phyloP scores from a whole-genome alignment of 2,888 invertebrate species.

The Phania funesta region DNA sequence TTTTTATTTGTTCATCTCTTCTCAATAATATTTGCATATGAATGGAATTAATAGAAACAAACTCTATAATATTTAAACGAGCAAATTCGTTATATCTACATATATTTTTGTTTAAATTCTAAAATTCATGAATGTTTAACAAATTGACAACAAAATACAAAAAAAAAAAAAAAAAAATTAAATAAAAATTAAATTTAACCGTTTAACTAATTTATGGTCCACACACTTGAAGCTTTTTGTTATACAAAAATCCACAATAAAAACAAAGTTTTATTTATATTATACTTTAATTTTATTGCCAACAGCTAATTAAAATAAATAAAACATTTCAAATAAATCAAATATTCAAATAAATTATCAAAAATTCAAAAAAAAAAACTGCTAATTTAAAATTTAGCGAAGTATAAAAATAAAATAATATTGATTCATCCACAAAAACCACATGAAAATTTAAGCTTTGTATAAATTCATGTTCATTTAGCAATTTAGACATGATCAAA shows the following conservation, averaged over 20 bases:
- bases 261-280: conserved; percentile 38
- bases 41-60: conserved; percentile 37
- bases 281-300: conserved; percentile 50
- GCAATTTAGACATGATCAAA: conserved; percentile 57
- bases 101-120: conserved; percentile 36
- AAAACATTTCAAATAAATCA: conserved; percentile 66
- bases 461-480: conserved; percentile 41
- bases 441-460: conserved; percentile 22
- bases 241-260: conserved; percentile 10
- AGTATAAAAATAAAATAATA: conserved; percentile 36
- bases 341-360: conserved; percentile 41
- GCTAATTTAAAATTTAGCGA: conserved; percentile 14
- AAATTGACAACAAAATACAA: conserved; percentile 57
- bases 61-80: not conserved
- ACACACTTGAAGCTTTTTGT: conserved; percentile 53
- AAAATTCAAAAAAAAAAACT: conserved; percentile 4
- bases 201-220: conserved; percentile 58
- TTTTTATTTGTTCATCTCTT: conserved; percentile 38
- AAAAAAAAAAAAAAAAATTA: too few relatives aligned
- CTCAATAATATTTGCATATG: conserved; percentile 60
- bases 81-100: conserved; percentile 36
- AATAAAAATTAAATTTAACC: too few relatives aligned
- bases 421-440: conserved; percentile 53
- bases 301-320: conserved; percentile 67
- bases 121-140: conserved; percentile 55